Conservation (phyloP, 2,888 invertebrate genomes). For the Biston betularia region DNA sequence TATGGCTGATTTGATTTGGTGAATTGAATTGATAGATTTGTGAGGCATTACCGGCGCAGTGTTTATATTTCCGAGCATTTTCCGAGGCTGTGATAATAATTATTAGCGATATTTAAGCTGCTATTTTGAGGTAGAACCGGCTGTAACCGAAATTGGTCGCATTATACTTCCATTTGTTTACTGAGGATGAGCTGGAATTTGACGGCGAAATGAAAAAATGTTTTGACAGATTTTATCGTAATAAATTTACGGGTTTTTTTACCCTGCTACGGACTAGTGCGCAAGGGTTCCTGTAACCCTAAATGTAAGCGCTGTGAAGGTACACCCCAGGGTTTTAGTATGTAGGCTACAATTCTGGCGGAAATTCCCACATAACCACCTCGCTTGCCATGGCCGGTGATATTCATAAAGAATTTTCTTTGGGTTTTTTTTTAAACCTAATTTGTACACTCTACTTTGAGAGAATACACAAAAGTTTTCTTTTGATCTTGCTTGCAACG, state of each 20-base stretch:
- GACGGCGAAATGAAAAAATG: conserved; percentile 9
- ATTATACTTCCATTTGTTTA: conserved; percentile 20
- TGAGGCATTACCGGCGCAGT: conserved; percentile 18
- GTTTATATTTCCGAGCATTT: conserved; percentile 28
- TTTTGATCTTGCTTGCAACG: no score
- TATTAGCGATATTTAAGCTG: conserved; percentile 29
- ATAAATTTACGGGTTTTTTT: background rate
- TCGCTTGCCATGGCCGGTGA: no score
- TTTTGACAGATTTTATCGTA: background rate
- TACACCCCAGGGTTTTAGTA: no score
- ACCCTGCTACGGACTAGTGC: no score
- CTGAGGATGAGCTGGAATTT: conserved; percentile 14
- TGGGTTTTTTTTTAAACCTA: no score
- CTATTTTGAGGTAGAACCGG: conserved; percentile 17
- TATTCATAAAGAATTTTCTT: no score
- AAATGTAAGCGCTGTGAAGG: no score
- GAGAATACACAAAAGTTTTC: no score
- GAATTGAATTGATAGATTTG: conserved; percentile 27
- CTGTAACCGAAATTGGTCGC: conserved; percentile 16
- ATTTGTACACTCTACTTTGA: no score
- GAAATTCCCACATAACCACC: no score
- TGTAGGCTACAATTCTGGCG: no score
- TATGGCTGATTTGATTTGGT: conserved; percentile 13
- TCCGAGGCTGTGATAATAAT: conserved; percentile 23
- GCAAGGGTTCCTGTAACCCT: no score